Evolutionary conservation across 2,888 invertebrate species (phyloP).

Genomic region (Eulithis prunata): DNA sequence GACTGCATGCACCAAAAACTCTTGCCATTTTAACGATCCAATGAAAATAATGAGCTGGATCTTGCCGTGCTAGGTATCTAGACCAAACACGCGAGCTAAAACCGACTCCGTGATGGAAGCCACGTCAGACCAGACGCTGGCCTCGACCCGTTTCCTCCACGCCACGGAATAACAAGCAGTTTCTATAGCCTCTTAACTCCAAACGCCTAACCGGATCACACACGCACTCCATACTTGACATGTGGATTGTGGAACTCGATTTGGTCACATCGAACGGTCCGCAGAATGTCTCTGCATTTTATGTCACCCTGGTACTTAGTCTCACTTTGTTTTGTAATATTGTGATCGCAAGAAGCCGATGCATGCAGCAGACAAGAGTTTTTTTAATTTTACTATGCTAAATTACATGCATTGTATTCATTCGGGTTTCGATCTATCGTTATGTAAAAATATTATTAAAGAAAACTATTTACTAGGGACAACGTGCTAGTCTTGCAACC

Average conservation of each 20-base stretch:
- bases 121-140: slow-evolving; percentile 39
- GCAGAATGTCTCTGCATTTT: slow-evolving; percentile 29
- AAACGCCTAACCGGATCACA: slow-evolving; percentile 59
- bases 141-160: slow-evolving; percentile 57
- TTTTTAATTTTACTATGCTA: neutral
- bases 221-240: slow-evolving; percentile 34
- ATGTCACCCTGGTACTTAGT: slow-evolving; percentile 36
- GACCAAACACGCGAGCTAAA: slow-evolving; percentile 7
- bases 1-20: neutral
- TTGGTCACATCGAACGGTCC: slow-evolving; percentile 44
- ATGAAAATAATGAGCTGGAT: slow-evolving; percentile 3
- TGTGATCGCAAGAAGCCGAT: slow-evolving; percentile 20
- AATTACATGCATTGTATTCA: too few species aligned
- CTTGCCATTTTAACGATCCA: neutral
- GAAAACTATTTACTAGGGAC: too few species aligned
- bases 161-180: slow-evolving; percentile 25
- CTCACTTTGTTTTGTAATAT: slow-evolving; percentile 39
- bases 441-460: too few species aligned
- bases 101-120: slow-evolving; percentile 23
- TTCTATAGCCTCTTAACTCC: slow-evolving; percentile 25
- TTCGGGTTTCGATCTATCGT: too few species aligned
- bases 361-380: neutral
- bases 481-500: too few species aligned
- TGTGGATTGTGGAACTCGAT: slow-evolving; percentile 50
- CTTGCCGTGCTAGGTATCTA: neutral